Conservation (phyloP, 2,113 vertebrate species). For the Myodes glareolus region DNA sequence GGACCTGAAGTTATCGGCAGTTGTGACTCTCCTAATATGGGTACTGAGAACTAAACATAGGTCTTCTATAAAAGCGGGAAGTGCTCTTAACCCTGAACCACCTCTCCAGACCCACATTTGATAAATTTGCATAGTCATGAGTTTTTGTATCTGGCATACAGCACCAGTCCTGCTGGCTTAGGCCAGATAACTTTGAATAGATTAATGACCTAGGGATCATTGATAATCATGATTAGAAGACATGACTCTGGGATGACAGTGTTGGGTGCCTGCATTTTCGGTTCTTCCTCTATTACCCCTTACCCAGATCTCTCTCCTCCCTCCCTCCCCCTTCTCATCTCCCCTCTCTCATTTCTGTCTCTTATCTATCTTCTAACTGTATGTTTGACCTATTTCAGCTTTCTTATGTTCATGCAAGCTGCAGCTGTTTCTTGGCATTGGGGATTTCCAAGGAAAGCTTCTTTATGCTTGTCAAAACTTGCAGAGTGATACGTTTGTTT, state of each 20-base stretch:
- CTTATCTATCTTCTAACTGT: background rate
- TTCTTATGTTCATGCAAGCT: background rate
- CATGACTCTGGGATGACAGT: background rate
- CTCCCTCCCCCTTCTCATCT: background rate
- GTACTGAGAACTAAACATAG: background rate
- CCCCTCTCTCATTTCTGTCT: background rate
- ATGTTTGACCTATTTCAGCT: background rate
- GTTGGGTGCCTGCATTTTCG: background rate
- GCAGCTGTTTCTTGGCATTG: background rate
- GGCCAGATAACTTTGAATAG: background rate
- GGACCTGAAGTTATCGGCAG: background rate
- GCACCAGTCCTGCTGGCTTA: background rate
- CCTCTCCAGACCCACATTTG: background rate
- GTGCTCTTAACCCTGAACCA: background rate
- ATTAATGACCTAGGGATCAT: background rate
- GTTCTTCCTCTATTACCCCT: background rate
- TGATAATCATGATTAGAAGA: background rate
- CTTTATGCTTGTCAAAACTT: slow-evolving; percentile 25
- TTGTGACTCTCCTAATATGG: background rate
- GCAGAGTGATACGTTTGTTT: background rate
- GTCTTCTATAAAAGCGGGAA: background rate
- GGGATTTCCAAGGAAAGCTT: background rate
- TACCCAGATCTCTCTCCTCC: background rate
- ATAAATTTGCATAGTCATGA: background rate
- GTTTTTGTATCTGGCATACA: background rate